Evolutionary conservation across 2,797 vertebrate genomes (phyloP).

Genomic region (Ataeniobius toweri): DNA sequence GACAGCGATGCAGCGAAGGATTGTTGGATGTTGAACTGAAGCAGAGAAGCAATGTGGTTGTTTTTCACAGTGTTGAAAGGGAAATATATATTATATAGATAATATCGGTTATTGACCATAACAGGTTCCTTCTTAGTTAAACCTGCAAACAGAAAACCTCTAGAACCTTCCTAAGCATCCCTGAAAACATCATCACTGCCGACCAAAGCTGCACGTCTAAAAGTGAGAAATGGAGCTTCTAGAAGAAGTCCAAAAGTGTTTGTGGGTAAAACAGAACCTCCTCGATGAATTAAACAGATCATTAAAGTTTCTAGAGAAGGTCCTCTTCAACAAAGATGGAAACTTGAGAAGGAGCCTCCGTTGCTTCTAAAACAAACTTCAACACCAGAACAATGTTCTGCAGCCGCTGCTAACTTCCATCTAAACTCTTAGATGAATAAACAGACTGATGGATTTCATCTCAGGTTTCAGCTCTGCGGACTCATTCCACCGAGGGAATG

Average conservation of each 20-base stretch:
- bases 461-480: constrained; percentile 13
- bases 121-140: too few species aligned
- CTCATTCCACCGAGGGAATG: background rate
- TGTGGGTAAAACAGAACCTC: background rate
- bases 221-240: background rate
- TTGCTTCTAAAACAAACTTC: too few species aligned
- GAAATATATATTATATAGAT: too few species aligned
- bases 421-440: background rate
- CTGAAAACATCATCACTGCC: background rate
- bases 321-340: background rate
- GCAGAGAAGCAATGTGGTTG: too few species aligned
- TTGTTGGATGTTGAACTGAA: too few species aligned
- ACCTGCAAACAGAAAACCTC: too few species aligned
- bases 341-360: too few species aligned
- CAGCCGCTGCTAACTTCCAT: background rate
- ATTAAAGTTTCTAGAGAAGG: background rate
- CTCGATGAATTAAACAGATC: background rate
- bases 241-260: background rate
- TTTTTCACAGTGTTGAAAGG: too few species aligned
- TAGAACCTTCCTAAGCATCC: background rate
- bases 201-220: background rate
- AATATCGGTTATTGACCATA: too few species aligned
- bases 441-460: constrained; percentile 7
- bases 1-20: too few species aligned
- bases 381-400: background rate